A percentile compares a stretch with the other conserved stretches of the same genome.
Evolutionary conservation across 1,140 invertebrate species (phyloP).

Genomic region (Drosophila yakuba): DNA sequence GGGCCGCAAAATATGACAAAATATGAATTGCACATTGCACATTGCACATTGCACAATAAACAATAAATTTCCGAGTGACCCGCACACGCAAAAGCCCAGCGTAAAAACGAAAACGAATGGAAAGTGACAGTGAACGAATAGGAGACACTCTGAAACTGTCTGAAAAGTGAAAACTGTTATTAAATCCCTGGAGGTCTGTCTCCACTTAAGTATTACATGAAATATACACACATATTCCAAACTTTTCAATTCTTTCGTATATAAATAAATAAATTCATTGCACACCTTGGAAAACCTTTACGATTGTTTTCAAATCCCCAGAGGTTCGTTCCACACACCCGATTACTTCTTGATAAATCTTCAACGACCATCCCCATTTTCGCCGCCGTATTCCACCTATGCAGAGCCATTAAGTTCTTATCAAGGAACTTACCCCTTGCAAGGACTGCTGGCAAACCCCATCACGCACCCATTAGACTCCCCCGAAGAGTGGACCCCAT

Average conservation of each 20-base stretch:
- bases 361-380: constrained; percentile 19
- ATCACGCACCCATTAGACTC: constrained; percentile 31
- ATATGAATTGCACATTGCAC: constrained; percentile 67
- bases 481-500: constrained; percentile 30
- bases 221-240: not conserved
- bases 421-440: constrained; percentile 35
- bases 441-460: constrained; percentile 25
- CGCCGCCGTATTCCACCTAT: constrained; percentile 4
- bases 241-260: not conserved
- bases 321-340: constrained; percentile 4
- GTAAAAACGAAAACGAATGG: constrained; percentile 12
- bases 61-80: constrained; percentile 73
- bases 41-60: constrained; percentile 58
- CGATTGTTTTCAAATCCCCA: not conserved
- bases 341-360: constrained; percentile 13
- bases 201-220: not conserved
- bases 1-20: constrained; percentile 65
- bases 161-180: no score
- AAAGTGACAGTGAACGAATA: constrained; percentile 22
- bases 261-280: not conserved
- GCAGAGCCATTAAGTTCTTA: constrained; percentile 23
- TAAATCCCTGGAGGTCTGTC: not conserved
- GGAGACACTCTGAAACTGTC: constrained; percentile 12
- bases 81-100: constrained; percentile 36
- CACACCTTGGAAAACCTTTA: not conserved